These are phyloP conservation scores for Epinephelus malabaricus DNA, from an alignment of 2,797 vertebrate genomes.

Conservation along the genomic window DNA sequence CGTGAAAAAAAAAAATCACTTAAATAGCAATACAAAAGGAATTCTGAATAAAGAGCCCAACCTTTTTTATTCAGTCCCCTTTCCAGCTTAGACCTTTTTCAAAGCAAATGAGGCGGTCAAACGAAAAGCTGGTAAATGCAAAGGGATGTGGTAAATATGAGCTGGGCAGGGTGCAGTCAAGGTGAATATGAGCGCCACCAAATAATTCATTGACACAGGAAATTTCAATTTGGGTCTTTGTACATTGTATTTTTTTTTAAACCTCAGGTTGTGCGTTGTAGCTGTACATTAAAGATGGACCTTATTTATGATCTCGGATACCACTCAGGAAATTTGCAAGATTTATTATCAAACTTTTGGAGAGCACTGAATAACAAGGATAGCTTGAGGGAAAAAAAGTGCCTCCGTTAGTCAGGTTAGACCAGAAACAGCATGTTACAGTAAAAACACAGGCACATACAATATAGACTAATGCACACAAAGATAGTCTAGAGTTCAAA, in stretches of 20 bases:
- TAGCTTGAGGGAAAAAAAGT: background rate
- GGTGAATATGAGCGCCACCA: constrained; percentile 53
- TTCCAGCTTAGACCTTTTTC: constrained; percentile 79
- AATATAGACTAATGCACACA: constrained; percentile 7
- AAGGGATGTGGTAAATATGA: constrained; percentile 59
- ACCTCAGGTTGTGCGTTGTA: constrained; percentile 47
- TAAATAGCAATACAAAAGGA: constrained; percentile 91
- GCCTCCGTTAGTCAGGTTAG: constrained; percentile 18
- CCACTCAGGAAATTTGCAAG: constrained; percentile 62
- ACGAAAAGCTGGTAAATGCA: constrained; percentile 59
- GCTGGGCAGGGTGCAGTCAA: constrained; percentile 26
- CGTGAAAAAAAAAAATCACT: constrained; percentile 77
- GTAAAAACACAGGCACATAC: background rate
- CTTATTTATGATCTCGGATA: constrained; percentile 45
- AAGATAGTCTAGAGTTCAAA: background rate
- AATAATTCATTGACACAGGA: constrained; percentile 77
- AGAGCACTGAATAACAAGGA: constrained; percentile 26
- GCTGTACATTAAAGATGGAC: constrained; percentile 15
- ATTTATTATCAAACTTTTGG: constrained; percentile 58
- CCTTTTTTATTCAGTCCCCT: constrained; percentile 38
- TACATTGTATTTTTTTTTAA: constrained; percentile 54
- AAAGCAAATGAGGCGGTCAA: constrained; percentile 63
- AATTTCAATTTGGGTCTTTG: constrained; percentile 73
- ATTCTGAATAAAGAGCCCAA: constrained; percentile 84
- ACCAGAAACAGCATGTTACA: constrained; percentile 41